These are phyloP conservation scores for Perca fluviatilis DNA, from an alignment of 2,113 vertebrate species.

Conservation along the genomic window DNA sequence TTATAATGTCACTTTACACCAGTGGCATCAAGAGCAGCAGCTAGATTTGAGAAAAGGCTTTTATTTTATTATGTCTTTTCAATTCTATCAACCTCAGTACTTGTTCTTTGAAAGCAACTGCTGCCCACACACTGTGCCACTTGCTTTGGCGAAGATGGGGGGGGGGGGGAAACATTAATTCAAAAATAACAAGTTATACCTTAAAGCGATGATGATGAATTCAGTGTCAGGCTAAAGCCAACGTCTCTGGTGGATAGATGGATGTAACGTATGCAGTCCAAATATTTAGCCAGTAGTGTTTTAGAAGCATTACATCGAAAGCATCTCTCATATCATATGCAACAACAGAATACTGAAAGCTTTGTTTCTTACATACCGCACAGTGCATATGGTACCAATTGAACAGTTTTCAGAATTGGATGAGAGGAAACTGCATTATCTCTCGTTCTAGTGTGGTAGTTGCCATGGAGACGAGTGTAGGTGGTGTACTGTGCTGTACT, in stretches of 20 bases:
- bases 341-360: constrained; percentile 36
- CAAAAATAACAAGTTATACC: constrained; percentile 70
- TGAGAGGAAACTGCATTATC: constrained; percentile 76
- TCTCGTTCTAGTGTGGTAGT: constrained; percentile 80
- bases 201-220: constrained; percentile 63
- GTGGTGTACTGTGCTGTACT: constrained; percentile 81
- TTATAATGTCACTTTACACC: constrained; percentile 30
- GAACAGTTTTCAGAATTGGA: constrained; percentile 74
- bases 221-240: constrained; percentile 47
- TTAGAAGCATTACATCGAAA: neutral
- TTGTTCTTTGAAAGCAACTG: constrained; percentile 53
- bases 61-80: constrained; percentile 38
- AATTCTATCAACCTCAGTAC: constrained; percentile 47
- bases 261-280: constrained; percentile 13
- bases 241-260: constrained; percentile 39
- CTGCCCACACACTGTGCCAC: constrained; percentile 67
- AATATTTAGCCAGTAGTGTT: constrained; percentile 7
- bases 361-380: constrained; percentile 76
- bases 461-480: constrained; percentile 83
- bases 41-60: neutral
- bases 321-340: constrained; percentile 33
- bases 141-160: constrained; percentile 42
- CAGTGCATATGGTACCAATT: constrained; percentile 68
- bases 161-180: constrained; percentile 46
- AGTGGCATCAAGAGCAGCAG: neutral